Base-by-base conservation (phyloP, 2,888 invertebrate genomes). In the Drosophila neonasuta region DNA sequence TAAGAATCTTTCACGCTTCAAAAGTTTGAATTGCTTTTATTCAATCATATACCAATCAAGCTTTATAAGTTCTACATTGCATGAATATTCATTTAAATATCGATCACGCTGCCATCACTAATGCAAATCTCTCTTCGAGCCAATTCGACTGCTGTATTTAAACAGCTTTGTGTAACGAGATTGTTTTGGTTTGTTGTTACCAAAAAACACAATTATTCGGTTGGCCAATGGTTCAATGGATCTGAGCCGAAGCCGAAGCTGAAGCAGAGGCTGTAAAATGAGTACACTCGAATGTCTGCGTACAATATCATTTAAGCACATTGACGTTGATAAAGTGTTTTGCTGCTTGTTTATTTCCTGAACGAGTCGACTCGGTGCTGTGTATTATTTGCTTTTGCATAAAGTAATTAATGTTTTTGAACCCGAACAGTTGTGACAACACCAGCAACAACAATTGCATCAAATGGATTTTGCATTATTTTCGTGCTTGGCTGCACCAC, bases 301-400 rank as follows among this genome's bases (percentile, higher is more conserved):
- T 50, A 65, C 57, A 65, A 61, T 63, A 68, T 63, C 55, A 68
- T 64, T 80, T 70, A 77, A 77, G 79, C 72, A 75, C 64, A 24
- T 81, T 77, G 84, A 79, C 81, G 65, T 83, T 81, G 81, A 81
- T 75, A 49, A 73, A 85, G 77, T 79, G 77, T 75, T 71, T 68
- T 41, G 63, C 67, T 41, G 63, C 50, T 59, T 42, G 64, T 54
- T 67, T 73, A 69, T 74, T 85, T 79, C 81, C 78, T 79, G 71
- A 56, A 65, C 63, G 57, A 46, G 55, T 10, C 15, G 42, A 39
- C 9, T n/a, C 11, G 9, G 39, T 11, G 30, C 30, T 29, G 24
- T n/a, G 24, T 46, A 52, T 42, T 67, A 68, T 70, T 64, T 67
- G 42, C 44, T 44, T 72, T 78, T 74, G 74, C 75, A 68, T 69